Percentiles rank a stretch among this genome's conserved stretches.
Conservation (phyloP, 1,140 invertebrate genomes). For the Potamilus streckersoni region DNA sequence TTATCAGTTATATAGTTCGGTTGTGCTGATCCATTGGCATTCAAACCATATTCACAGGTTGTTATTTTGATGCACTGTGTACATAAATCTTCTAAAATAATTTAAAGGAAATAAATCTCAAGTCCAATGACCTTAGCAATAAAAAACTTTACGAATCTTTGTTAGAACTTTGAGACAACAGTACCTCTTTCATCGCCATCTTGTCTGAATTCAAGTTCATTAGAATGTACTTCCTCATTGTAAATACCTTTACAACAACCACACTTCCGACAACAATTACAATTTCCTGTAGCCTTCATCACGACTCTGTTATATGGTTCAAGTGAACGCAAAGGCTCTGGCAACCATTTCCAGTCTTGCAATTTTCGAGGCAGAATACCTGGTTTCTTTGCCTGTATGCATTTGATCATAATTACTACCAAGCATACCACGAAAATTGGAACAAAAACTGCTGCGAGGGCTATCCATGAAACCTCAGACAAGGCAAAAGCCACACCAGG, state of each 20-base stretch:
- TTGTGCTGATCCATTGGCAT: too few species aligned
- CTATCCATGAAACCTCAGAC: conserved; percentile 57
- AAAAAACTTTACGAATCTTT: too few species aligned
- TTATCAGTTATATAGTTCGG: too few species aligned
- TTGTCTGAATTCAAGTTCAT: too few species aligned
- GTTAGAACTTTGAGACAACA: too few species aligned
- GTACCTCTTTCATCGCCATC: too few species aligned
- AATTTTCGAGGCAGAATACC: conserved; percentile 43
- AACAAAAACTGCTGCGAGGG: conserved; percentile 45
- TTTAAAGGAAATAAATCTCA: too few species aligned
- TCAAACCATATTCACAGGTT: too few species aligned
- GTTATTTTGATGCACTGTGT: too few species aligned
- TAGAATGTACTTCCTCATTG: conserved; percentile 3
- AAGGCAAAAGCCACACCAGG: conserved; percentile 70
- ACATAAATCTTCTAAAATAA: too few species aligned
- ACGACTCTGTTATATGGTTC: conserved; percentile 42
- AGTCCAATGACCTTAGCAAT: too few species aligned
- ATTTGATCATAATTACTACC: conserved; percentile 48
- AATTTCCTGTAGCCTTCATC: conserved; percentile 20
- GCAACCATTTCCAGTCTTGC: conserved; percentile 59
- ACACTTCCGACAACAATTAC: conserved; percentile 26
- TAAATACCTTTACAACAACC: conserved; percentile 19
- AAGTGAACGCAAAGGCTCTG: conserved; percentile 47
- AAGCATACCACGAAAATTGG: conserved; percentile 42
- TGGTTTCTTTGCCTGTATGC: conserved; percentile 48